Base-by-base conservation (phyloP, 2,888 invertebrate species). In the Drosophila leonis region DNA sequence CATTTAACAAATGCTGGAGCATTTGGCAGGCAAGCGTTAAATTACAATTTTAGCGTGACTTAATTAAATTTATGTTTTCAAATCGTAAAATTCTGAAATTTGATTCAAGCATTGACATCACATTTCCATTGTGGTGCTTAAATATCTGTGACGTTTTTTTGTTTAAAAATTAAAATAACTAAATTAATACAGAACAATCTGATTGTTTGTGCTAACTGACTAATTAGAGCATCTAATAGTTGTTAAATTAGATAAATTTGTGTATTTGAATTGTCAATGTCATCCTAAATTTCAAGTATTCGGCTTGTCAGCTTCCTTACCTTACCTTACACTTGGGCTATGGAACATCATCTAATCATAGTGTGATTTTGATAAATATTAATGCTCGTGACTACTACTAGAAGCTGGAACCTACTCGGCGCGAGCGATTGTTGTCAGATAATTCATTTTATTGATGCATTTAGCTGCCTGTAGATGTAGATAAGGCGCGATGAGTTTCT, bases 371-470 rank as follows among this genome's bases (percentile, higher is more conserved):
- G 9, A 62, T 33, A 69, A 52, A 15, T 15, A 71, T 12, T 65
- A 55, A 55, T 41, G 44, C 51, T 65, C 39, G 62, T 80, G 44
- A 60, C 59, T 29, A 66, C 54, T 33, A 24, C 52, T 56, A 31
- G 20, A 29, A 44, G 39, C 64, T 55, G 42, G 15, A 31, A 31
- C n/a, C 48, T 12, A 49, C 49, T 27, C 46, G 9, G 41, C 13
- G 42, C 37, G 52, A 9, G 51, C 18, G 66, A 42, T n/a, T 31
- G 75, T 75, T 71, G 72, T 61, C 67, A 69, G 65, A 74, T 62
- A 86, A 83, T 75, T 72, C 69, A 62, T 83, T 83, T 73, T 88
- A 88, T 86, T 83, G 72, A 83, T 78, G 83, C 87, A 71, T 86
- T 75, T 69, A 59, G 78, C 89, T 88, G 87, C 75, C 69, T 55